Percentiles rank a stretch among this genome's conserved stretches.
phyloP scores from a whole-genome alignment of 2,888 invertebrate genomes.

The Trypoxylon attenuatum region DNA sequence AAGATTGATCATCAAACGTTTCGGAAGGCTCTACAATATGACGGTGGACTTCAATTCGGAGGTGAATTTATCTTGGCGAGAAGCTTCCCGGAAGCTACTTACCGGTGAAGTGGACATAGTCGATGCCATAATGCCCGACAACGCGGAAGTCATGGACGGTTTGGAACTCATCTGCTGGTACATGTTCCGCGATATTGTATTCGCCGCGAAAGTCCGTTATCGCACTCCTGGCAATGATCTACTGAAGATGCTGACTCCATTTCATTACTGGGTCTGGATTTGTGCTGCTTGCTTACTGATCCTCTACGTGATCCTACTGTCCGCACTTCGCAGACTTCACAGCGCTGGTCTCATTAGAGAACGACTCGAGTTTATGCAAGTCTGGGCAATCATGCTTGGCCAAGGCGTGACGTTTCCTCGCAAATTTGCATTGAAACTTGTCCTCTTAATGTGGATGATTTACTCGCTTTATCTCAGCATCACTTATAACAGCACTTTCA shows the following conservation, averaged over 20 bases:
- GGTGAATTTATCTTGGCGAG: too few species aligned
- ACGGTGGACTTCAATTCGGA: too few species aligned
- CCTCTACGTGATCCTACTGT: slow-evolving; percentile 16
- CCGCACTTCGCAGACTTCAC: slow-evolving; percentile 1
- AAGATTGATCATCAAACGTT: too few species aligned
- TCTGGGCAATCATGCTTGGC: slow-evolving; percentile 27
- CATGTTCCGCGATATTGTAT: slow-evolving; percentile 20
- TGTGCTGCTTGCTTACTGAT: slow-evolving; percentile 7
- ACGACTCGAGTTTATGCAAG: slow-evolving; percentile 24
- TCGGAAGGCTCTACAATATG: slow-evolving; percentile 11
- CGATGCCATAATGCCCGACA: not conserved
- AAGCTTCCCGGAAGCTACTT: slow-evolving; percentile 9
- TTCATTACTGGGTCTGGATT: slow-evolving; percentile 28
- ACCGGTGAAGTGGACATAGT: slow-evolving; percentile 23
- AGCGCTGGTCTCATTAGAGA: slow-evolving; percentile 26
- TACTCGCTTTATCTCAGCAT: slow-evolving; percentile 25
- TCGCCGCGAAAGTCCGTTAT: slow-evolving; percentile 3
- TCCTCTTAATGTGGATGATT: slow-evolving; percentile 39
- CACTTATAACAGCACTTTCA: slow-evolving; percentile 39
- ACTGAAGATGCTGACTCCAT: slow-evolving; percentile 28
- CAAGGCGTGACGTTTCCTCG: slow-evolving; percentile 26
- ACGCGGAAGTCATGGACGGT: slow-evolving; percentile 1
- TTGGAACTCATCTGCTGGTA: slow-evolving; percentile 34
- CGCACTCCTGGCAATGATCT: slow-evolving; percentile 6
- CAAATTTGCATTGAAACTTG: slow-evolving; percentile 29